Conservation (phyloP, 2,797 vertebrate genomes). For the Onychomys leucogaster region DNA sequence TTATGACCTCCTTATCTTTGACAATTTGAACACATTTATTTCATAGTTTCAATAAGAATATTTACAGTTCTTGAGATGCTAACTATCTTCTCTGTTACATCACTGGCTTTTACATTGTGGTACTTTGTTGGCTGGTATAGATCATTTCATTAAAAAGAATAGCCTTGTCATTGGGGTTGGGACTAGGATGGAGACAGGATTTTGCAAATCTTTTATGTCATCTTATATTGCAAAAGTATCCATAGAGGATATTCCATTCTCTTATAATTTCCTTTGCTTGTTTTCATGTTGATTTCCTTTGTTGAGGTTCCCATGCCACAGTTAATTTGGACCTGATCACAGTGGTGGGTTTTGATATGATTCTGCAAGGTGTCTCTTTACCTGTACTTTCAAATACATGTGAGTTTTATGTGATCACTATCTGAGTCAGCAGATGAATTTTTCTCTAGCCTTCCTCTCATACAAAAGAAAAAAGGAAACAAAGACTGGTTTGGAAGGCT, state of each 20-base stretch:
- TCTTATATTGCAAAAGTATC: not conserved
- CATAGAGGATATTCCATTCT: not conserved
- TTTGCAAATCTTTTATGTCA: not conserved
- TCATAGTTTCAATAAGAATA: slow-evolving; percentile 3
- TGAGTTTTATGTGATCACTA: not conserved
- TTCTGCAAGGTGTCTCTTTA: not conserved
- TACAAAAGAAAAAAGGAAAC: not conserved
- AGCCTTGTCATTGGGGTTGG: not conserved
- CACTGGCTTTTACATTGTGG: not conserved
- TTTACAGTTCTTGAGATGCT: not conserved
- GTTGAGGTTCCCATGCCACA: not conserved
- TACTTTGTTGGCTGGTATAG: not conserved
- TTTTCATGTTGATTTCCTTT: slow-evolving; percentile 12
- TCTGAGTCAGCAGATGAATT: not conserved
- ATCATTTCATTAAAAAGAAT: not conserved
- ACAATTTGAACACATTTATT: slow-evolving; percentile 4
- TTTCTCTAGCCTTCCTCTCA: not conserved
- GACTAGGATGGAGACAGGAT: not conserved
- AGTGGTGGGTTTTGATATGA: not conserved
- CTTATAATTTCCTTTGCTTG: not conserved
- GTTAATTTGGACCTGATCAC: not conserved
- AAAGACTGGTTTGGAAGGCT: no score
- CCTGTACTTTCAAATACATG: not conserved
- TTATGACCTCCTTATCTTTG: not conserved
- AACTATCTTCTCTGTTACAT: not conserved